Evolutionary conservation across 2,797 vertebrate genomes (phyloP).

Genomic region (Podarcis lilfordi): DNA sequence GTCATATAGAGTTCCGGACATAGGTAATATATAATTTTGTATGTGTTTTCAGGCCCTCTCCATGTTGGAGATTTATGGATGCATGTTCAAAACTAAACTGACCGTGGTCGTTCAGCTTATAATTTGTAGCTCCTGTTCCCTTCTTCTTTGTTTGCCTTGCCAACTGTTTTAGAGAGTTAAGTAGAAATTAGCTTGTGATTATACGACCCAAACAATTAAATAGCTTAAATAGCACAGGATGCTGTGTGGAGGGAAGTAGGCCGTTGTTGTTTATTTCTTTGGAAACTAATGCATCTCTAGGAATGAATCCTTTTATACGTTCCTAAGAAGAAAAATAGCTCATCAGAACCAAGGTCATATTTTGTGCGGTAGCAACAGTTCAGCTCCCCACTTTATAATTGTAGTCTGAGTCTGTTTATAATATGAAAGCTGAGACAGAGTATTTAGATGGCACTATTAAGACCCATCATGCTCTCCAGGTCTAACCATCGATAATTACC

Average conservation of each 20-base stretch:
- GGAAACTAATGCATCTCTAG: slow-evolving; percentile 19
- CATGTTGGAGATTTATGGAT: slow-evolving; percentile 37
- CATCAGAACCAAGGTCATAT: not conserved
- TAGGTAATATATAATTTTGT: slow-evolving; percentile 6
- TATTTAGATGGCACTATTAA: slow-evolving; percentile 52
- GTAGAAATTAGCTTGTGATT: slow-evolving; percentile 20
- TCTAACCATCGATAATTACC: slow-evolving; percentile 13
- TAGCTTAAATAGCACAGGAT: not conserved
- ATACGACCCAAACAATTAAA: not conserved
- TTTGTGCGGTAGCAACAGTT: slow-evolving; percentile 20
- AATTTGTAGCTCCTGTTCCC: slow-evolving; percentile 27
- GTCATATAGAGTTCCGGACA: slow-evolving; percentile 47
- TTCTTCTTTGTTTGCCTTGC: not conserved
- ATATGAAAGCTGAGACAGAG: not conserved
- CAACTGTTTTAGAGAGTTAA: not conserved
- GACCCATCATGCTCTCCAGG: not conserved
- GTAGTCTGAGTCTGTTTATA: not conserved
- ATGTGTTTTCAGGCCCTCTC: slow-evolving; percentile 10
- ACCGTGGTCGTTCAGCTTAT: slow-evolving; percentile 6
- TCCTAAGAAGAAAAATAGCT: slow-evolving; percentile 19
- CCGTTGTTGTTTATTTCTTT: slow-evolving; percentile 31
- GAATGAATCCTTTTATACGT: slow-evolving; percentile 6
- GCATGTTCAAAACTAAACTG: slow-evolving; percentile 28
- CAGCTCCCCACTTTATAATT: not conserved
- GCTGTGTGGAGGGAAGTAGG: not conserved